Conservation (phyloP, 2,888 invertebrate genomes). For the Linnaemya vulpina region DNA sequence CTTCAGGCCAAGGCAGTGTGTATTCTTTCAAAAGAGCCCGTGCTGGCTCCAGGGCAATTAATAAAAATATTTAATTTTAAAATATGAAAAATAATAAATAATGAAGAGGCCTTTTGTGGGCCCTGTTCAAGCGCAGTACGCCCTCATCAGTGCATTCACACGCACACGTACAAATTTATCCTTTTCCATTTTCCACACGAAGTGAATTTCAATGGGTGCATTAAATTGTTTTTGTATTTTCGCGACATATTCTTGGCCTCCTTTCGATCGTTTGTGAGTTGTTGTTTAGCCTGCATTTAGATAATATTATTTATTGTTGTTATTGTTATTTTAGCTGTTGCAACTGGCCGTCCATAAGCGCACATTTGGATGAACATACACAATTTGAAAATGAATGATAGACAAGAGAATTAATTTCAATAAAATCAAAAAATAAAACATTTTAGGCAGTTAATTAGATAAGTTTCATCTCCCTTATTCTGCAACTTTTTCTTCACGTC, state of each 20-base stretch:
- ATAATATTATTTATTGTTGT: conserved; percentile 35
- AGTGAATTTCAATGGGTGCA: background rate
- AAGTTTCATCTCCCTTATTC: no score
- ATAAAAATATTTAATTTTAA: no score
- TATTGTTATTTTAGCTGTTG: conserved; percentile 65
- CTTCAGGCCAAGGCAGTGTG: no score
- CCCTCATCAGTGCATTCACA: background rate
- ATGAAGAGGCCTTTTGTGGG: background rate
- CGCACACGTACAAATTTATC: background rate
- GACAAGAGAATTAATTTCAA: no score
- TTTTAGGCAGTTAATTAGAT: no score
- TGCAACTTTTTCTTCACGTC: no score
- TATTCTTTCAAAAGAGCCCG: no score
- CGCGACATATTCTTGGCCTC: conserved; percentile 32
- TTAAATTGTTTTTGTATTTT: conserved; percentile 52
- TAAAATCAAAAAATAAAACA: no score
- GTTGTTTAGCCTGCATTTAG: conserved; percentile 26
- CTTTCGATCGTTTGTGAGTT: conserved; percentile 11
- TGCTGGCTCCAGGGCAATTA: no score
- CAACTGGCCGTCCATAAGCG: conserved; percentile 50
- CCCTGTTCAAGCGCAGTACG: background rate
- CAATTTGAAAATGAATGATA: no score
- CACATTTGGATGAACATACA: conserved; percentile 11
- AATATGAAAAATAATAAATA: background rate
- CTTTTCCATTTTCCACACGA: conserved; percentile 3